These are phyloP conservation scores for Kuschelorhynchus macadamiae DNA, from an alignment of 2,888 invertebrate genomes.

Conservation along the genomic window DNA sequence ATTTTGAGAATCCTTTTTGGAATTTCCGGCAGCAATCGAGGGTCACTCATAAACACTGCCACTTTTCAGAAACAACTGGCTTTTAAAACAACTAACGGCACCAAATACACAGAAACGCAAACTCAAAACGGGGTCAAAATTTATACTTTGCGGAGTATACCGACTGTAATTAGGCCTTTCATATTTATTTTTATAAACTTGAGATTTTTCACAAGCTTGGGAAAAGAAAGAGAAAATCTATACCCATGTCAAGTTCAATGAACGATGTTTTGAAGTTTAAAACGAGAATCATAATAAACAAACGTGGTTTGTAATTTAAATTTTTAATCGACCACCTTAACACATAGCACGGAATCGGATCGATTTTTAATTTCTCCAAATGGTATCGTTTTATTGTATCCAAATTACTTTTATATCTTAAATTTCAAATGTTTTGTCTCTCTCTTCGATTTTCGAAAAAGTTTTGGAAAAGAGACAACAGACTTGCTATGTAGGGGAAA, in stretches of 20 bases:
- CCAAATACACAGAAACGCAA: conserved; percentile 62
- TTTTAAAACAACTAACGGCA: conserved; percentile 66
- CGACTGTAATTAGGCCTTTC: conserved; percentile 66
- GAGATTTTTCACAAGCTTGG: conserved; percentile 65
- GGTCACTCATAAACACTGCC: conserved; percentile 52
- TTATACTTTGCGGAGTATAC: conserved; percentile 63
- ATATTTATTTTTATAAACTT: conserved; percentile 69
- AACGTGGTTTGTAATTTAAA: conserved; percentile 42
- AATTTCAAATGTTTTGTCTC: conserved; percentile 52
- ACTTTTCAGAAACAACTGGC: conserved; percentile 57
- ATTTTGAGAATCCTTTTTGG: conserved; percentile 49
- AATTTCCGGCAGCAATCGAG: conserved; percentile 35
- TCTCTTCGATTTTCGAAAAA: conserved; percentile 59
- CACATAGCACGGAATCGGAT: neutral
- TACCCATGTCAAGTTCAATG: conserved; percentile 64
- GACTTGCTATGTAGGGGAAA: conserved; percentile 55
- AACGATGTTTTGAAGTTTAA: conserved; percentile 53
- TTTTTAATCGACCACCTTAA: conserved; percentile 40
- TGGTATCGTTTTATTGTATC: conserved; percentile 30
- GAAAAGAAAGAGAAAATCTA: conserved; percentile 67
- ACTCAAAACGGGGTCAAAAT: conserved; percentile 69
- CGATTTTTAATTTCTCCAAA: conserved; percentile 24
- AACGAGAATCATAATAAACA: conserved; percentile 46
- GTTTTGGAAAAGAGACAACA: conserved; percentile 58
- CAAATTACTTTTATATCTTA: conserved; percentile 43